phyloP scores from a whole-genome alignment of 2,888 invertebrate species.

The Troides oblongomaculatus region DNA sequence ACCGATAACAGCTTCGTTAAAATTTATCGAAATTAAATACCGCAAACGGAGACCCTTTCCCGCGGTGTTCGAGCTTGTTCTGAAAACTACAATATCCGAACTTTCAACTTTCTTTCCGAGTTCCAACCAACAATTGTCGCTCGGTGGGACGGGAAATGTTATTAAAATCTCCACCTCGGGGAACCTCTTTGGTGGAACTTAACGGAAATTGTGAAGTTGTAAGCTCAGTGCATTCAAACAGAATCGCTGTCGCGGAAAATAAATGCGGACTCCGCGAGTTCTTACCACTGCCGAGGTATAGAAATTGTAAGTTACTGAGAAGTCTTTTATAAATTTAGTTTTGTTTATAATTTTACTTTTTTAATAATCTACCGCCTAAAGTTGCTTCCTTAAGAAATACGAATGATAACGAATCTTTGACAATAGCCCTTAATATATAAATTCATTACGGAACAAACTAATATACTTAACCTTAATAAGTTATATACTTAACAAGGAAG shows the following conservation, averaged over 20 bases:
- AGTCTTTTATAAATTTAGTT: background rate
- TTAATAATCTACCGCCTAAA: too few relatives aligned
- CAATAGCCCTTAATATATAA: too few relatives aligned
- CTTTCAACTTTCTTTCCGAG: background rate
- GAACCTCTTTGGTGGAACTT: constrained; percentile 7
- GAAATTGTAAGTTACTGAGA: constrained; percentile 10
- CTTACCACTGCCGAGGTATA: constrained; percentile 3
- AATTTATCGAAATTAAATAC: constrained; percentile 9
- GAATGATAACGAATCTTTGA: too few relatives aligned
- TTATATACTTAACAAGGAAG: too few relatives aligned
- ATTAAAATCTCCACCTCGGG: constrained; percentile 17
- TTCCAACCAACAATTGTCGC: background rate
- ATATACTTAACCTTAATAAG: too few relatives aligned
- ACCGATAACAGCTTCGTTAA: background rate
- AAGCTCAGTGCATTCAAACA: constrained; percentile 9
- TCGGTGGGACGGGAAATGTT: constrained; percentile 1
- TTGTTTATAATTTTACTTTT: too few relatives aligned
- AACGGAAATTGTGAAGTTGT: constrained; percentile 24
- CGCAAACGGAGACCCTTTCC: background rate
- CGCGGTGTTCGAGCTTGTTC: background rate
- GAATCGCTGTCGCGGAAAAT: constrained; percentile 7
- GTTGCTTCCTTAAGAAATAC: too few relatives aligned
- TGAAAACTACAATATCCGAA: constrained; percentile 11
- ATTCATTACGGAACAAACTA: too few relatives aligned
- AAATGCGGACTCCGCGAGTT: background rate